Conservation (phyloP, 2,888 invertebrate genomes). For the Pollenia amentaria region DNA sequence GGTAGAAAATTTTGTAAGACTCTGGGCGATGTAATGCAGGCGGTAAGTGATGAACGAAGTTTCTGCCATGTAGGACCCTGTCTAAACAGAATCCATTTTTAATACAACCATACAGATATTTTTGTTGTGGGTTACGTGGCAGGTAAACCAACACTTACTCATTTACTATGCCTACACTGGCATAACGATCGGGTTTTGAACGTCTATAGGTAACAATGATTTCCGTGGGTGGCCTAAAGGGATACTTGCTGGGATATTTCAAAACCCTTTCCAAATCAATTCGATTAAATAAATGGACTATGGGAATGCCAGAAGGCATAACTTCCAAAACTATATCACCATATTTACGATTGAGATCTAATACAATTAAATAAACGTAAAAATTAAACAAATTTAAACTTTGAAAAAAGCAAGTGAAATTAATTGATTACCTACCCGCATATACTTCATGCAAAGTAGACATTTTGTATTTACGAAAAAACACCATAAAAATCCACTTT, state of each 20-base stretch:
- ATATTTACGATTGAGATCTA: slow-evolving; percentile 89
- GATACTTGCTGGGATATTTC: slow-evolving; percentile 90
- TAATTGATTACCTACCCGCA: slow-evolving; percentile 86
- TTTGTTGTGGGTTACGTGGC: accelerated
- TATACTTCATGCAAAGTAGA: slow-evolving; percentile 92
- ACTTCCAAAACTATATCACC: slow-evolving; percentile 92
- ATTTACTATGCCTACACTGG: slow-evolving; percentile 92
- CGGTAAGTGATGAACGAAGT: slow-evolving; percentile 89
- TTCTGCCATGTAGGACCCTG: slow-evolving; percentile 92
- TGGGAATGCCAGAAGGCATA: slow-evolving; percentile 89
- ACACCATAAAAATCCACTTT: slow-evolving; percentile 90
- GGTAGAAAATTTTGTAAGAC: slow-evolving; percentile 91
- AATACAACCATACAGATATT: slow-evolving; percentile 25
- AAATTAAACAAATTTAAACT: background rate
- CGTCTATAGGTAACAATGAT: slow-evolving; percentile 91
- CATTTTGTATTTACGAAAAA: slow-evolving; percentile 87
- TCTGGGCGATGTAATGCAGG: slow-evolving; percentile 90
- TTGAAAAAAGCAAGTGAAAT: background rate
- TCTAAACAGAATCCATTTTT: slow-evolving; percentile 83
- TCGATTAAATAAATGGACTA: slow-evolving; percentile 90
- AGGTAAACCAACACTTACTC: slow-evolving; percentile 87
- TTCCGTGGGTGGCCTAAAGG: slow-evolving; percentile 93
- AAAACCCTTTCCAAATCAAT: slow-evolving; percentile 91
- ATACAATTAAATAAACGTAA: background rate
- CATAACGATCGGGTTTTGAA: slow-evolving; percentile 91